phyloP scores from a whole-genome alignment of 2,113 vertebrate species.

The Telmatochromis sp. region DNA sequence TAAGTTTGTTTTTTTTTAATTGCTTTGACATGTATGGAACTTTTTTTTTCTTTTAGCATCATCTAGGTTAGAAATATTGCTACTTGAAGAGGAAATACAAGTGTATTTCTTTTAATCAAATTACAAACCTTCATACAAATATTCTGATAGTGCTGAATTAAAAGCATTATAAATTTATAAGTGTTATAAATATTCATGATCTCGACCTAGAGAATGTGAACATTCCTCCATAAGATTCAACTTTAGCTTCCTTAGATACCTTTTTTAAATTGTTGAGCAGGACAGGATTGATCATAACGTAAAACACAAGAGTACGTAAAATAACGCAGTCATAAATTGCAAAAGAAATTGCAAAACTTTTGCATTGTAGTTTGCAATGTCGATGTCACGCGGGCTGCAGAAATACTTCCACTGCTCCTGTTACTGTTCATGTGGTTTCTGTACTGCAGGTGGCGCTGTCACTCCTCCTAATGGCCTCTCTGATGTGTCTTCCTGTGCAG shows the following conservation, averaged over 20 bases:
- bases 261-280: rapidly evolving
- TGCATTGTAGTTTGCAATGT: neutral
- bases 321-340: neutral
- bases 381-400: neutral
- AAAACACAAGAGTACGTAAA: neutral
- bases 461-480: neutral
- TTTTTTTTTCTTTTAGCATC: neutral
- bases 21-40: neutral
- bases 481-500: constrained; percentile 55
- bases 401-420: neutral
- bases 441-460: no score
- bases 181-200: neutral
- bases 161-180: neutral
- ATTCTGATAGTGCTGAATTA: neutral
- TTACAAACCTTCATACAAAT: neutral
- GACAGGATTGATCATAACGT: neutral
- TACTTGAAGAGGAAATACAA: neutral
- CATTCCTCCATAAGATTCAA: neutral
- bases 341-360: neutral
- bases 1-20: neutral
- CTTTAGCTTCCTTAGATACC: no score
- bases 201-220: neutral
- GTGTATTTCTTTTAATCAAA: neutral
- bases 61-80: neutral
- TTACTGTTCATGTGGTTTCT: no score